Percentiles rank a stretch among this genome's conserved stretches.
phyloP scores from a whole-genome alignment of 2,888 invertebrate genomes.

The Heteromurus nitidus region DNA sequence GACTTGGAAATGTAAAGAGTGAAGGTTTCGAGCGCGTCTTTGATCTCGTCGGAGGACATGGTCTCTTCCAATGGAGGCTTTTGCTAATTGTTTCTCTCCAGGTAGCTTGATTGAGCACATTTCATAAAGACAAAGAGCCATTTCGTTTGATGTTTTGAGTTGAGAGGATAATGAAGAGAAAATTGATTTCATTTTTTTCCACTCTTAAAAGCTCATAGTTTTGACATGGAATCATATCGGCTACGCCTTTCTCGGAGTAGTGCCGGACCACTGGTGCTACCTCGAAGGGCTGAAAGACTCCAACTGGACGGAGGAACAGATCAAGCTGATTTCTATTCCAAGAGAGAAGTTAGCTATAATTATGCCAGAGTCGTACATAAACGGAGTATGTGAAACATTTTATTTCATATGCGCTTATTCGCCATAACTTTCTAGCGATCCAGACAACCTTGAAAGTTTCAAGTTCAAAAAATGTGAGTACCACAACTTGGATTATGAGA shows the following conservation, averaged over 20 bases:
- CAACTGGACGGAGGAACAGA: constrained; percentile 70
- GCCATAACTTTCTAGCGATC: too few species aligned
- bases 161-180: background rate
- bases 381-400: too few species aligned
- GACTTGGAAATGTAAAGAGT: too few species aligned
- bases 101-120: constrained; percentile 64
- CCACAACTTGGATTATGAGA: constrained; percentile 67
- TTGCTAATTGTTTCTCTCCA: constrained; percentile 67
- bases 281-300: constrained; percentile 48
- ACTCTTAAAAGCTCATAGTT: constrained; percentile 60
- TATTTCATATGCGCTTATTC: too few species aligned
- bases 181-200: constrained; percentile 10
- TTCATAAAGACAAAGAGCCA: background rate
- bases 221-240: constrained; percentile 71
- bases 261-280: constrained; percentile 73
- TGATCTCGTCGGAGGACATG: constrained; percentile 69
- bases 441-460: too few species aligned
- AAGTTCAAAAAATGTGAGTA: constrained; percentile 67
- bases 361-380: background rate
- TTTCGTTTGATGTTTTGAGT: background rate
- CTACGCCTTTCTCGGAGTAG: constrained; percentile 69
- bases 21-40: constrained; percentile 72
- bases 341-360: background rate
- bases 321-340: constrained; percentile 71
- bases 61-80: constrained; percentile 69